Conservation (phyloP, 2,797 vertebrate genomes). For the Pagetopsis macropterus region DNA sequence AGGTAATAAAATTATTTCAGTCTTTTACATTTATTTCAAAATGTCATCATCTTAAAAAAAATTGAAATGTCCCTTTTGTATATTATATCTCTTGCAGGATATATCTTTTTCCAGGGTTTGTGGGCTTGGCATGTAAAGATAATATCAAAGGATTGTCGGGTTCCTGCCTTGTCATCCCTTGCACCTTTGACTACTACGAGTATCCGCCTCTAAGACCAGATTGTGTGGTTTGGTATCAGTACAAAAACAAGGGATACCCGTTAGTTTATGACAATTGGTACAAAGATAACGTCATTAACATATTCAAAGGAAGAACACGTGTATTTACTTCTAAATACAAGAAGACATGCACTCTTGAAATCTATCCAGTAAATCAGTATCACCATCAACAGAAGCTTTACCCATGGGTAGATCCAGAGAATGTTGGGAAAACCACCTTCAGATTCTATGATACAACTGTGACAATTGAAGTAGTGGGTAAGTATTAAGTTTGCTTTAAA, state of each 20-base stretch:
- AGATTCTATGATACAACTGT: conserved; percentile 65
- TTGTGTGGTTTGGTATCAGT: conserved; percentile 75
- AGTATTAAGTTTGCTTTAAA: background rate
- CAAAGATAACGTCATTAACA: accelerated
- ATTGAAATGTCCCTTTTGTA: background rate
- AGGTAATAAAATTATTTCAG: conserved; percentile 46
- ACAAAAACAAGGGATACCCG: conserved; percentile 51
- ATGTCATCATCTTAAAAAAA: background rate
- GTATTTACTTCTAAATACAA: accelerated
- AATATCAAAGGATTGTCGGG: conserved; percentile 47
- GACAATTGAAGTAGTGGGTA: conserved; percentile 61
- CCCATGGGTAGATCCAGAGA: conserved; percentile 75
- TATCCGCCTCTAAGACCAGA: conserved; percentile 35
- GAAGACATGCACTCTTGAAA: conserved; percentile 59
- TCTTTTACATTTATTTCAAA: background rate
- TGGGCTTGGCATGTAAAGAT: conserved; percentile 58
- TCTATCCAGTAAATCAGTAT: conserved; percentile 15
- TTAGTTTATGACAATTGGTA: conserved; percentile 52
- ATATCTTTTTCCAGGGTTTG: conserved; percentile 19
- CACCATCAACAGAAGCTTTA: conserved; percentile 67
- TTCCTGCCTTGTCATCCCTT: conserved; percentile 77
- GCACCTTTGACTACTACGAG: conserved; percentile 52
- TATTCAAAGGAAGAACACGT: conserved; percentile 42
- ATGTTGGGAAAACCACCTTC: conserved; percentile 41
- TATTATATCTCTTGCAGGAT: conserved; percentile 45